Base-by-base conservation (phyloP, 1,140 invertebrate species). In the Heterodera schachtii region DNA sequence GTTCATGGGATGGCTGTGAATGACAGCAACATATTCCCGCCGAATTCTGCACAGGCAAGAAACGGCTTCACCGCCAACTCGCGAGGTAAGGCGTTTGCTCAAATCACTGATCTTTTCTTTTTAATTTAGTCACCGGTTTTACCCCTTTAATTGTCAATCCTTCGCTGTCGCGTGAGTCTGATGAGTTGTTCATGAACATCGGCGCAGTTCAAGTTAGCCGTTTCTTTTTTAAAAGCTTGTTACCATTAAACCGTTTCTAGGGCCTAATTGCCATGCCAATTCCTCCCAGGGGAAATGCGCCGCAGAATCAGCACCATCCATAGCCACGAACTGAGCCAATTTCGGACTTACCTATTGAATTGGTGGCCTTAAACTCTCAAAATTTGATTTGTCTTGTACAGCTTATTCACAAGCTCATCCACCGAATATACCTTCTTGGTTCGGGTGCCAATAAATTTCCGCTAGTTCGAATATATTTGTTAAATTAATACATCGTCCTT, bases 201-300 rank as follows among this genome's bases (percentile, higher is more conserved):
- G 57, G 57, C 57, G 16, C 57, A 19, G 16, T 19, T 5, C 57
- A 16, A 19, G 57, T 64, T 13, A 19, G 4, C 11, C 11, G 16
- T 52, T 21, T 75, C 21, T 74, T 47, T 73, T 73, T 47, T 31
- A 31, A 31, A 73, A 31, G 44, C 6, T 46, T 46, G 19, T 73
- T n/a, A n/a, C 57, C n/a, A 31, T 41, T 43, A 43, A 8, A 9
- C n/a, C 46, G 19, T 74, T 44, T 74, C 3, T 11, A 74, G 73
- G 47, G 73, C 41, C 31, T 74, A 9, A 6, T 64, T 64, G 19
- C 46, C 19, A 19, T 84, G 9, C 73, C 83, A 43, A 49, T 66
- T 69, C 67, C 81, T 52, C 73, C 83, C 8, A 84, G 85, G 47
- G 85, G 79, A 83, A 84, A 84, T 47, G 81, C 67, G 43, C 70